phyloP scores from a whole-genome alignment of 2,797 vertebrate genomes.

The Takifugu ocellatus region DNA sequence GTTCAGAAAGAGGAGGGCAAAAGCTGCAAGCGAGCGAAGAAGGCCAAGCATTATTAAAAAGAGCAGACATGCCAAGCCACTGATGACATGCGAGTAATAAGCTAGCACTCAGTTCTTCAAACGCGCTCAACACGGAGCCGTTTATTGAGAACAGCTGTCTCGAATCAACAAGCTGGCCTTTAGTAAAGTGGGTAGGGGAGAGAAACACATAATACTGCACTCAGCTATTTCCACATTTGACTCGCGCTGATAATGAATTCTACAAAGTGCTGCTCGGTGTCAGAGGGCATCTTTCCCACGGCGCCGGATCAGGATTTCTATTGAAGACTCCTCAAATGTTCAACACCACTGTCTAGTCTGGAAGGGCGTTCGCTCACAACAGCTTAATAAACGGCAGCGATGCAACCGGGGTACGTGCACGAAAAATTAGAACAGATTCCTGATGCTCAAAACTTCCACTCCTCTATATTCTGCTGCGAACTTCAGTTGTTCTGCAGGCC shows the following conservation, averaged over 20 bases:
- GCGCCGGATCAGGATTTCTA: constrained; percentile 3
- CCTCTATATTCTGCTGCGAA: no score
- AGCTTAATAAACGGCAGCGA: constrained; percentile 15
- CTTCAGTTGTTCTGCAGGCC: no score
- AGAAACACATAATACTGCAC: constrained; percentile 38
- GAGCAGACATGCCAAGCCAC: constrained; percentile 62
- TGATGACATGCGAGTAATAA: constrained; percentile 72
- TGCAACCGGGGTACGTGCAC: constrained; percentile 1
- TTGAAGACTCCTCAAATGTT: constrained; percentile 6
- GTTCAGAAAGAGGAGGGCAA: constrained; percentile 24
- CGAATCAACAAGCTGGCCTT: constrained; percentile 63
- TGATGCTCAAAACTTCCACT: no score
- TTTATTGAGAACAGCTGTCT: constrained; percentile 68
- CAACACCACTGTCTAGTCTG: constrained; percentile 2
- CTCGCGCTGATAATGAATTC: constrained; percentile 35
- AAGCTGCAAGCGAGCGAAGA: constrained; percentile 13
- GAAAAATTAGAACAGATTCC: no score
- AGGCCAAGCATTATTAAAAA: constrained; percentile 28
- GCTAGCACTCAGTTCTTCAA: constrained; percentile 46
- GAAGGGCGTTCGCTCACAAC: constrained; percentile 14
- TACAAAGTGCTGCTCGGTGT: constrained; percentile 22
- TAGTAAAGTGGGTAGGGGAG: constrained; percentile 32
- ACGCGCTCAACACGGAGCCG: constrained; percentile 59
- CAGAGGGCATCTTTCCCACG: constrained; percentile 21
- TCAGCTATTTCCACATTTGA: constrained; percentile 46